These are phyloP conservation scores for Corythoichthys haematopterus DNA, from an alignment of 2,113 vertebrate species.

Conservation along the genomic window DNA sequence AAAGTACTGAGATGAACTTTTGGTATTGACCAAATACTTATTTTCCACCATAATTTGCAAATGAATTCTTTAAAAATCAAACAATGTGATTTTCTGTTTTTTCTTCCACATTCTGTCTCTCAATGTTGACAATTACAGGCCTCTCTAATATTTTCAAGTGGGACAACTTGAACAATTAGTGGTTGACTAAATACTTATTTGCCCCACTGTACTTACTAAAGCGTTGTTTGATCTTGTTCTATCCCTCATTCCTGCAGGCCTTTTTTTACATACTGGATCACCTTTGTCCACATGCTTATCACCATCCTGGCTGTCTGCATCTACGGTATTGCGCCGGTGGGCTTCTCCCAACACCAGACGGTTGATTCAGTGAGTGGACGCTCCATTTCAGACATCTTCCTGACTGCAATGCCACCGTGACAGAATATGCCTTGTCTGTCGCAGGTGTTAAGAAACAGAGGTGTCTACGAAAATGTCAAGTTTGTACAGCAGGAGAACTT, in stretches of 20 bases:
- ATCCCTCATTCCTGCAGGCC: slow-evolving; percentile 73
- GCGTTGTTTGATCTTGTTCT: no score
- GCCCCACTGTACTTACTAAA: no score
- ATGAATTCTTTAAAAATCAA: no score
- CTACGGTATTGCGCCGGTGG: slow-evolving; percentile 93
- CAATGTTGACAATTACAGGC: no score
- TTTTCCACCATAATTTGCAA: no score
- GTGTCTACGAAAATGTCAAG: slow-evolving; percentile 97
- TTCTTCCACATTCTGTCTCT: no score
- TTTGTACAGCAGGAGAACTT: slow-evolving; percentile 98
- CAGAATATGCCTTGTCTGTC: background rate
- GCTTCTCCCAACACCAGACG: slow-evolving; percentile 95
- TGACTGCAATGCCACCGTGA: background rate
- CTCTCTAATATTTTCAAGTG: no score
- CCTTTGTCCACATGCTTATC: slow-evolving; percentile 94
- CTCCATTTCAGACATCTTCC: background rate
- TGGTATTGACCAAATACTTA: no score
- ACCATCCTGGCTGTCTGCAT: slow-evolving; percentile 93
- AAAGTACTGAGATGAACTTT: no score
- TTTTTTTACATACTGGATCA: slow-evolving; percentile 99
- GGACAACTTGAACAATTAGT: no score
- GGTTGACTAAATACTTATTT: no score
- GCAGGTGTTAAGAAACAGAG: slow-evolving; percentile 94
- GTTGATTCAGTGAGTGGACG: slow-evolving; percentile 89
- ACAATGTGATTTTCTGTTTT: no score